Base-by-base conservation (phyloP, 2,888 invertebrate species). In the Cotesia congregata region DNA sequence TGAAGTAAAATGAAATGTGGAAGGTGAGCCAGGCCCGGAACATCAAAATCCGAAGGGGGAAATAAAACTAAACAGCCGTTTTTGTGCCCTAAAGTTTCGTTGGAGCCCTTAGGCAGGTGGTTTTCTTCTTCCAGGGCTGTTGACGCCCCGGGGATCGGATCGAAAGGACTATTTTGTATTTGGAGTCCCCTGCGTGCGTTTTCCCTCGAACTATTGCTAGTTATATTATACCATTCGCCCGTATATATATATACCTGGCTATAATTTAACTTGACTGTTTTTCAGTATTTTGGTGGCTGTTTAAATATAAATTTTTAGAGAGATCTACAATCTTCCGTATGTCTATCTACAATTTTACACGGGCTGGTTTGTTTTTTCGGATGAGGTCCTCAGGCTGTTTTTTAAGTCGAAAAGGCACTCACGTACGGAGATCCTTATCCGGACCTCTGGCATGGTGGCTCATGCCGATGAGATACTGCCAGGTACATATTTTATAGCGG, bases 51-150 rank as follows among this genome's bases (percentile, higher is more conserved):
- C 15, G 74, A 76, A 73, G 39, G 77, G 73, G 41, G 76, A 79
- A 67, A 30, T 30, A 30, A 30, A 30, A 30, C 30, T 30, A 73
- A 67, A 60, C 80, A 82, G 70, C 80, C 82, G 84, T 83, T 83
- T 83, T 84, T 41, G 59, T 73, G 67, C 20, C 50, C 12, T 50
- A 50, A 3, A 12, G 50, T 50, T 50, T 7, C 12, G 50, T 50
- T 82, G 81, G 84, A 83, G 82, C 83, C 81, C 79, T 78, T 82
- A 82, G 88, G 88, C 88, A 88, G 88, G 88, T 88, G 88, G 88
- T 86, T 50, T 50, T 88, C 85, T 84, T 85, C 83, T 83, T 84
- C 80, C 82, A 84, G 85, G 85, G 83, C 83, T 83, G 79, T 78
- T 77, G 74, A 80, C 76, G 83, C 85, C 85, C 82, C 74, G 84